Conservation (phyloP, 2,888 invertebrate species). For the Trileptium ribeirensis region DNA sequence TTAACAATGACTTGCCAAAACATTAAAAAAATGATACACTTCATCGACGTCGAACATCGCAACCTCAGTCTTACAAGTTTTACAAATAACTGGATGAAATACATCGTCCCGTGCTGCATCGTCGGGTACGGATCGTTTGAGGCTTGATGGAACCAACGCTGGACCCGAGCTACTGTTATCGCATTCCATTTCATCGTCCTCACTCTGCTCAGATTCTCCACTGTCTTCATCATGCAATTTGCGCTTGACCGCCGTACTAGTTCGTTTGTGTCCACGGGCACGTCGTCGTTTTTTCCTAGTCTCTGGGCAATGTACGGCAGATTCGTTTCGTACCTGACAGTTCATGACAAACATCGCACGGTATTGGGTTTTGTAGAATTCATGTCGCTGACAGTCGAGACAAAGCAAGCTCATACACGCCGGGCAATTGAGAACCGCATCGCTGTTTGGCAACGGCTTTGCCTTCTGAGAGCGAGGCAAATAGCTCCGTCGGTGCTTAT, state of each 20-base stretch:
- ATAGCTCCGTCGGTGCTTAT: conserved; percentile 49
- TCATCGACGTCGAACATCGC: conserved; percentile 59
- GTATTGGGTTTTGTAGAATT: conserved; percentile 58
- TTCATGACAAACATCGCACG: conserved; percentile 61
- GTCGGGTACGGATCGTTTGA: background rate
- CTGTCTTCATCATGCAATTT: conserved; percentile 40
- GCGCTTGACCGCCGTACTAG: conserved; percentile 26
- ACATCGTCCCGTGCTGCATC: conserved; percentile 44
- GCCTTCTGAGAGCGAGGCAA: background rate
- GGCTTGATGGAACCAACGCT: background rate
- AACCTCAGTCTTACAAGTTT: conserved; percentile 58
- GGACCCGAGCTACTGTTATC: background rate
- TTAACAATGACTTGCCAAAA: conserved; percentile 55
- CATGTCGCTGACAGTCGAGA: conserved; percentile 60
- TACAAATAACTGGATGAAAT: conserved; percentile 58
- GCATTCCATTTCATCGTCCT: conserved; percentile 20
- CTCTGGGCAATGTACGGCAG: conserved; percentile 44
- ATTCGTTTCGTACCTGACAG: conserved; percentile 54
- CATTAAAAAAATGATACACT: conserved; percentile 61
- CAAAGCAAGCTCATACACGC: conserved; percentile 60
- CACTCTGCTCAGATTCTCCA: conserved; percentile 18
- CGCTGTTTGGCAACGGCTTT: conserved; percentile 52
- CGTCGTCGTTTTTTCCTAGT: background rate
- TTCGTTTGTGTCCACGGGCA: background rate
- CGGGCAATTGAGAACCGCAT: conserved; percentile 61